These are phyloP conservation scores for Eulemur coronatus DNA, from an alignment of 2,797 vertebrate genomes.

Conservation along the genomic window DNA sequence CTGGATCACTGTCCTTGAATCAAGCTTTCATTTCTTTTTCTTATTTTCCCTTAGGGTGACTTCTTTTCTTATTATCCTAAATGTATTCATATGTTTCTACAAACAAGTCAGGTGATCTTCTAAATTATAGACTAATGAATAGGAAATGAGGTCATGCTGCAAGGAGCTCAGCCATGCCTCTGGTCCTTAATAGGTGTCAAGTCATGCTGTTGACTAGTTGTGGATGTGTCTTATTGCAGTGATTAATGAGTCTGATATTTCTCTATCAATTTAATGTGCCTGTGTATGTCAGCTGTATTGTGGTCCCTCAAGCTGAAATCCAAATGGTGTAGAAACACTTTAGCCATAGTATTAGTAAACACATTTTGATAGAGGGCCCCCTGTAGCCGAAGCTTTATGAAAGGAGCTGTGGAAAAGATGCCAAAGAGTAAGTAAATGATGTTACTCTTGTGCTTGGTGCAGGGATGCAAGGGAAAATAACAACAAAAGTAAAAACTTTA, in stretches of 20 bases:
- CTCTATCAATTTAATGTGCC: background rate
- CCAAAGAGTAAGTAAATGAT: background rate
- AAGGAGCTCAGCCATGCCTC: background rate
- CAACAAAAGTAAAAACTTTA: background rate
- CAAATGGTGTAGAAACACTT: background rate
- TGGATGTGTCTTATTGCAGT: background rate
- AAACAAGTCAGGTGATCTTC: background rate
- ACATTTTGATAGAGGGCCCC: background rate
- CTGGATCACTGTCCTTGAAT: background rate
- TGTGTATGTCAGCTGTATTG: background rate
- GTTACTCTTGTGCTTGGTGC: background rate
- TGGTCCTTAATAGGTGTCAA: background rate
- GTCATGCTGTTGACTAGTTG: background rate
- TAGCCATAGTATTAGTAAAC: background rate
- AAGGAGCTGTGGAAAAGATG: background rate
- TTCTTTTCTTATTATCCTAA: background rate
- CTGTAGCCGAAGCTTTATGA: background rate
- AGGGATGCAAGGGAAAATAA: background rate
- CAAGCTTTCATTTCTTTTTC: background rate
- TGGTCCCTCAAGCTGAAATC: background rate
- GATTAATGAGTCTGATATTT: background rate
- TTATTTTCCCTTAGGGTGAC: background rate
- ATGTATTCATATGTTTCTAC: background rate
- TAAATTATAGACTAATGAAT: background rate
- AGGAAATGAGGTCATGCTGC: background rate